Evolutionary conservation across 1,140 invertebrate genomes (phyloP).

Genomic region (Drosophila mojavensis): DNA sequence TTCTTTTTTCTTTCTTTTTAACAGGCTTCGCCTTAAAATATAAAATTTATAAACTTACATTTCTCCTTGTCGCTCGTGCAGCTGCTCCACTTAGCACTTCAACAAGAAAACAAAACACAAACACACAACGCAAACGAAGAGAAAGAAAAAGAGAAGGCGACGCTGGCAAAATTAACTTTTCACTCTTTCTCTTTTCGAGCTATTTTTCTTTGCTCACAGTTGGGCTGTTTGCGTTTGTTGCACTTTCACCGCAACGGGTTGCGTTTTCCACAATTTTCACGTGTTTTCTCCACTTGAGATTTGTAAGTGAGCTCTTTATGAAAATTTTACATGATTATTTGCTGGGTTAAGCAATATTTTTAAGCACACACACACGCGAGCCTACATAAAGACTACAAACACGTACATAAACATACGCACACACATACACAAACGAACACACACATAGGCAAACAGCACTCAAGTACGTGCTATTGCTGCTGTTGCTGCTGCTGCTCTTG

Average conservation of each 20-base stretch:
- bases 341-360: slow-evolving; percentile 71
- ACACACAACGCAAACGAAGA: slow-evolving; percentile 27
- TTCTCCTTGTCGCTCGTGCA: slow-evolving; percentile 29
- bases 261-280: slow-evolving; percentile 60
- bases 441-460: slow-evolving; percentile 31
- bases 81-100: slow-evolving; percentile 33
- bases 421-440: slow-evolving; percentile 37
- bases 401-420: slow-evolving; percentile 21
- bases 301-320: slow-evolving; percentile 30
- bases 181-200: slow-evolving; percentile 50
- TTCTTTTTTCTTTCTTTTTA: slow-evolving; percentile 1
- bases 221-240: slow-evolving; percentile 36
- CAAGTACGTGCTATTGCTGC: slow-evolving; percentile 47
- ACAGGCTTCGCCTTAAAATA: slow-evolving; percentile 43
- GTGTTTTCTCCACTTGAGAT: slow-evolving; percentile 54
- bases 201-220: slow-evolving; percentile 40
- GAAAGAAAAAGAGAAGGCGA: slow-evolving; percentile 30
- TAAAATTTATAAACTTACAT: slow-evolving; percentile 47
- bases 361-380: slow-evolving; percentile 34
- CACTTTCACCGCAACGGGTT: slow-evolving; percentile 62
- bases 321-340: slow-evolving; percentile 55
- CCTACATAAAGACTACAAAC: slow-evolving; percentile 28
- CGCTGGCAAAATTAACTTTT: slow-evolving; percentile 38
- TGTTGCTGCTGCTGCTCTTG: slow-evolving; percentile 23
- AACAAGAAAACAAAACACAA: slow-evolving; percentile 27